Conservation (phyloP, 2,113 vertebrate species). For the Naja naja region DNA sequence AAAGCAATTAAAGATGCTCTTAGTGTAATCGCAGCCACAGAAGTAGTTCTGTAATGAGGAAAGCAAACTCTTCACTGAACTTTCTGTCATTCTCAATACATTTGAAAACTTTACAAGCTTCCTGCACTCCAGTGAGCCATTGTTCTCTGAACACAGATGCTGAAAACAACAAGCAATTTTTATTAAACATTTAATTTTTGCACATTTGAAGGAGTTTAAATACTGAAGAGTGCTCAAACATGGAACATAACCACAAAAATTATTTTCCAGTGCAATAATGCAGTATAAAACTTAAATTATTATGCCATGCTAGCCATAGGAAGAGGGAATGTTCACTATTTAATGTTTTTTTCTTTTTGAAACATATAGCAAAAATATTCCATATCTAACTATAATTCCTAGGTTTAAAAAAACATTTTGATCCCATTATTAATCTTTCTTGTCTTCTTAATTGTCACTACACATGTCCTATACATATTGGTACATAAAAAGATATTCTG, state of each 20-base stretch:
- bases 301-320: conserved; percentile 54
- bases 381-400: conserved; percentile 50
- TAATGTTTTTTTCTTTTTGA: conserved; percentile 65
- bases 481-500: not conserved
- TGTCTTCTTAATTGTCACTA: conserved; percentile 21
- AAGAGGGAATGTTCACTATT: conserved; percentile 52
- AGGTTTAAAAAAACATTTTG: conserved; percentile 5
- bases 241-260: conserved; percentile 73
- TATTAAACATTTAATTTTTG: conserved; percentile 89
- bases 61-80: conserved; percentile 99
- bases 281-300: conserved; percentile 61
- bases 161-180: conserved; percentile 87
- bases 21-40: conserved; percentile 98
- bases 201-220: conserved; percentile 85
- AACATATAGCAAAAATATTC: conserved; percentile 63
- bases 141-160: conserved; percentile 98
- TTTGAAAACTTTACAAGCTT: conserved; percentile 99
- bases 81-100: conserved; percentile 96
- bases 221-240: conserved; percentile 82
- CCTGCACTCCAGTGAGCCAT: conserved; percentile 97
- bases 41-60: conserved; percentile 98
- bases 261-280: conserved; percentile 68
- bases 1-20: conserved; percentile 99
- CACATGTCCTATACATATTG: not conserved
- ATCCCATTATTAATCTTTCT: not conserved